phyloP scores from a whole-genome alignment of 2,888 invertebrate species.

The Boloria euphrosyne region DNA sequence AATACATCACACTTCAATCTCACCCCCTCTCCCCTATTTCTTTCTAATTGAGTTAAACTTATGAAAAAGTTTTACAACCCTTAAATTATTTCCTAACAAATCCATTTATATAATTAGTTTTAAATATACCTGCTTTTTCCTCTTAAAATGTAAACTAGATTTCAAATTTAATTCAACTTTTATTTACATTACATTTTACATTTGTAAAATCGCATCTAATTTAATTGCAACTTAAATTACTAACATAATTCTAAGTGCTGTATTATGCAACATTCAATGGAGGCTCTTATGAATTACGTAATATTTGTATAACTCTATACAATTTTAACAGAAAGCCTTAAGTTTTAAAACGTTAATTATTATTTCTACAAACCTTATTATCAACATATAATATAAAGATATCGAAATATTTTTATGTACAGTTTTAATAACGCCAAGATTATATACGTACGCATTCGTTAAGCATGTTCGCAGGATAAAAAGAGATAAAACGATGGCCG shows the following conservation, averaged over 20 bases:
- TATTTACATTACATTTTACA: not conserved
- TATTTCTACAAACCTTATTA: too few relatives aligned
- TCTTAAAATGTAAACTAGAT: not conserved
- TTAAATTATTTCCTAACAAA: too few relatives aligned
- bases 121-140: too few relatives aligned
- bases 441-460: slow-evolving; percentile 16
- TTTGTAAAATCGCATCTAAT: slow-evolving; percentile 11
- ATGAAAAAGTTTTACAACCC: too few relatives aligned
- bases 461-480: slow-evolving; percentile 51
- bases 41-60: too few relatives aligned
- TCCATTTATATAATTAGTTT: too few relatives aligned
- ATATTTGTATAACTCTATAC: not conserved
- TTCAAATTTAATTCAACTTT: not conserved
- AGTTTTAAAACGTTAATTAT: not conserved
- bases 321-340: not conserved
- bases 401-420: too few relatives aligned
- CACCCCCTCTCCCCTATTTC: too few relatives aligned
- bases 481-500: slow-evolving; percentile 61
- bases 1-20: too few relatives aligned
- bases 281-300: not conserved
- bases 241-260: slow-evolving; percentile 4
- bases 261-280: slow-evolving; percentile 12
- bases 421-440: slow-evolving; percentile 20
- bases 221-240: slow-evolving; percentile 16
- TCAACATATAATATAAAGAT: too few relatives aligned